Evolutionary conservation across 2,113 vertebrate genomes (phyloP).

Genomic region (Sapayoa aenigma): DNA sequence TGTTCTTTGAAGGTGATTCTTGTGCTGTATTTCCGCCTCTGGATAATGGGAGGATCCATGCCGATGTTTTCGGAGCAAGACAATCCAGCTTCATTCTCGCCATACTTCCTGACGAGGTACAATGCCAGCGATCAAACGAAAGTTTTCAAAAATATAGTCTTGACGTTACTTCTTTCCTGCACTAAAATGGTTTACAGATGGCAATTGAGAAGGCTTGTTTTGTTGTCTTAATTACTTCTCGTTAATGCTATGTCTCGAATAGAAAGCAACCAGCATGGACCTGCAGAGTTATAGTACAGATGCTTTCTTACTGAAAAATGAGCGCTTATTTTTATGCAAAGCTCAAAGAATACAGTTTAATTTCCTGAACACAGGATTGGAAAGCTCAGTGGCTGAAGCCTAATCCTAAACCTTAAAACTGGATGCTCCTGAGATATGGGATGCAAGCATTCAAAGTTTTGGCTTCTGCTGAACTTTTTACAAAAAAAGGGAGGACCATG

Average conservation of each 20-base stretch:
- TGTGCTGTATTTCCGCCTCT: constrained; percentile 86
- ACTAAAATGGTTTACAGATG: background rate
- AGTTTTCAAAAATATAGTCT: background rate
- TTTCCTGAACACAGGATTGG: background rate
- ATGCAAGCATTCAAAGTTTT: background rate
- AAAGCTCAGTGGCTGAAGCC: background rate
- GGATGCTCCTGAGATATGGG: background rate
- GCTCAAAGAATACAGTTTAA: background rate
- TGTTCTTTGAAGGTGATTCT: constrained; percentile 79
- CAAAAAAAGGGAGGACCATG: background rate
- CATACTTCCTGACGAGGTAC: constrained; percentile 90
- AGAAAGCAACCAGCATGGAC: background rate
- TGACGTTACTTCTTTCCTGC: background rate
- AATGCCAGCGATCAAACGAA: background rate
- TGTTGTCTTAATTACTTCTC: background rate
- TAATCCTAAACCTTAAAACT: background rate
- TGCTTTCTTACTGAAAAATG: background rate
- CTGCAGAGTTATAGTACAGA: background rate
- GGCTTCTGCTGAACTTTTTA: background rate
- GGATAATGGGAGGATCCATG: constrained; percentile 98
- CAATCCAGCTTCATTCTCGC: constrained; percentile 96
- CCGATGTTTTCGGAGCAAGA: constrained; percentile 98
- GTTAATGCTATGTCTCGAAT: background rate
- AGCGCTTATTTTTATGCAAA: background rate
- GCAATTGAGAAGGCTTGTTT: background rate